Evolutionary conservation across 2,888 invertebrate species (phyloP).

Genomic region (Bugula neritina): DNA sequence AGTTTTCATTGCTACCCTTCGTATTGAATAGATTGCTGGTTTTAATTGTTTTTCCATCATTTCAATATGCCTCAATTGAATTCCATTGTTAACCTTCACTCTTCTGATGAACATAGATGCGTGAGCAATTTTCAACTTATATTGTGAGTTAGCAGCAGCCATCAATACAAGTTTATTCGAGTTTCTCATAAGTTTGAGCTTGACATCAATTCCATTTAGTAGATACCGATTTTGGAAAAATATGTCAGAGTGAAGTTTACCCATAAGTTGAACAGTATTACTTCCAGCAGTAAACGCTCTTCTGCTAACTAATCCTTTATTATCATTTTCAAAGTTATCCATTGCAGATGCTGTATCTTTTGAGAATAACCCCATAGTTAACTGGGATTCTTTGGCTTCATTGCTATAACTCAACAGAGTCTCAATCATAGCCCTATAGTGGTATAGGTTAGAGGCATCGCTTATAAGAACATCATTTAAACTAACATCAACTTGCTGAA

Average conservation of each 20-base stretch:
- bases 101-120: slow-evolving; percentile 9
- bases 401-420: slow-evolving; percentile 28
- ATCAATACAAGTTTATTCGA: slow-evolving; percentile 1
- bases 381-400: slow-evolving; percentile 28
- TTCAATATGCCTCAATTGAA: slow-evolving; percentile 7
- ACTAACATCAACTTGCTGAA: slow-evolving; percentile 31
- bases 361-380: slow-evolving; percentile 4
- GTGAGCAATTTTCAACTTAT: background rate
- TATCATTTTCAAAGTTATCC: slow-evolving; percentile 18
- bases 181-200: background rate
- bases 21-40: slow-evolving; percentile 6
- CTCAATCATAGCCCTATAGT: slow-evolving; percentile 31
- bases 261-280: slow-evolving; percentile 8
- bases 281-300: slow-evolving; percentile 6
- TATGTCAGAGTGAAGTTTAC: slow-evolving; percentile 19
- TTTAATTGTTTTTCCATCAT: slow-evolving; percentile 11
- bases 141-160: background rate
- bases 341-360: slow-evolving; percentile 21
- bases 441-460: slow-evolving; percentile 30
- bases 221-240: slow-evolving; percentile 16
- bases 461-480: slow-evolving; percentile 30
- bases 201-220: slow-evolving; percentile 9
- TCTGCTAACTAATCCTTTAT: slow-evolving; percentile 28
- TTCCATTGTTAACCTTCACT: slow-evolving; percentile 4
- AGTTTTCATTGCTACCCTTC: background rate